Percentiles rank a stretch among this genome's conserved stretches.
Conservation (phyloP, 2,113 vertebrate genomes). For the Eulemur rufifrons region DNA sequence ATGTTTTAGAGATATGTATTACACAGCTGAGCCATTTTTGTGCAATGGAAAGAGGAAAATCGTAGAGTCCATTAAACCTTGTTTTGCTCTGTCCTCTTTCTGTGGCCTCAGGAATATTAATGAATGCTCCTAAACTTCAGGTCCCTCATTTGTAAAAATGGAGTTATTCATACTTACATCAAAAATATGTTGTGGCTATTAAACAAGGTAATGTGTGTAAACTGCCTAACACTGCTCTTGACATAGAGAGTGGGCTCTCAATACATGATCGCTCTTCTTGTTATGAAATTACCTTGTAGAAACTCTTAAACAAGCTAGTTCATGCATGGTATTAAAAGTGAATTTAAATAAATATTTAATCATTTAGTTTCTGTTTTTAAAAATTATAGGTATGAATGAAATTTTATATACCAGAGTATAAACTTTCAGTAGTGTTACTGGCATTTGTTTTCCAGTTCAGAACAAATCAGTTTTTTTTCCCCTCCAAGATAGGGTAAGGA, state of each 20-base stretch:
- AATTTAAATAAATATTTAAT: constrained; percentile 28
- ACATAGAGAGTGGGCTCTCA: background rate
- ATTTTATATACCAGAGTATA: background rate
- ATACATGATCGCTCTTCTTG: background rate
- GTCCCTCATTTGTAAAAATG: background rate
- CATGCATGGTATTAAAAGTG: background rate
- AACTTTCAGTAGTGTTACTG: background rate
- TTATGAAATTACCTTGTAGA: background rate
- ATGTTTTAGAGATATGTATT: background rate
- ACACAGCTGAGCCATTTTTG: background rate
- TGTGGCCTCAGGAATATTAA: background rate
- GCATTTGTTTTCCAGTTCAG: background rate
- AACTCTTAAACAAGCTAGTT: background rate
- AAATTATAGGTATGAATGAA: background rate
- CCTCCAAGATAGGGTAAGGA: background rate
- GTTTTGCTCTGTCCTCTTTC: background rate
- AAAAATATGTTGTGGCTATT: background rate
- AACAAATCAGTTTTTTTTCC: background rate
- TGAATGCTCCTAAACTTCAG: background rate
- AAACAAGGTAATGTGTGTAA: background rate
- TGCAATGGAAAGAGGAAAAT: background rate
- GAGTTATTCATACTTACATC: background rate
- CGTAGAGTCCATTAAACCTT: background rate
- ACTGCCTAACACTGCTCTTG: background rate
- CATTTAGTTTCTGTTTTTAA: background rate